Evolutionary conservation across 2,797 vertebrate species (phyloP).

Genomic region (Moxostoma hubbsi): DNA sequence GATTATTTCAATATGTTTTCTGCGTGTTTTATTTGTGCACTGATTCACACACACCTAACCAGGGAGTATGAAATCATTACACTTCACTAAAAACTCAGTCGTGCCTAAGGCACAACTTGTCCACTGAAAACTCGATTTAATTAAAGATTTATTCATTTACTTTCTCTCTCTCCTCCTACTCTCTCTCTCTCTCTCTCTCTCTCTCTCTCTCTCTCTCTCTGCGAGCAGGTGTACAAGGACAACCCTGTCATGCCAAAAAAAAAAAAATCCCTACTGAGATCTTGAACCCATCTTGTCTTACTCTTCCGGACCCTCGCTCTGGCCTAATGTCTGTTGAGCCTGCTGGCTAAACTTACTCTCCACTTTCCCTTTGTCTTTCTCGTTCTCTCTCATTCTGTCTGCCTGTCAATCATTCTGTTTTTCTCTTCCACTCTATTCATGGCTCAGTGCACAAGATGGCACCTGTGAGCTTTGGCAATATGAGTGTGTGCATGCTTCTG

Average conservation of each 20-base stretch:
- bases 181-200: not conserved
- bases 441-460: no score
- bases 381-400: not conserved
- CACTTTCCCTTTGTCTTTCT: not conserved
- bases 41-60: not conserved
- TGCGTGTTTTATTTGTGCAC: not conserved
- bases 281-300: conserved; percentile 28
- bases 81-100: conserved; percentile 25
- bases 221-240: conserved; percentile 72
- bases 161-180: not conserved
- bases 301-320: conserved; percentile 6
- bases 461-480: no score
- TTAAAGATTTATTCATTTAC: conserved; percentile 47
- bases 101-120: conserved; percentile 41
- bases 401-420: no score
- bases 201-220: not conserved
- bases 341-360: not conserved
- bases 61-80: conserved; percentile 20
- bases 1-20: conserved; percentile 20
- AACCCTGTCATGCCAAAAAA: conserved; percentile 71
- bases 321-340: not conserved
- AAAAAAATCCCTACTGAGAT: conserved; percentile 60
- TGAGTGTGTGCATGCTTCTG: no score
- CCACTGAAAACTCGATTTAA: conserved; percentile 43
- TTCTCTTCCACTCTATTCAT: no score